Conservation (phyloP, 1,140 invertebrate genomes). For the Plectrocnemia conspersa region DNA sequence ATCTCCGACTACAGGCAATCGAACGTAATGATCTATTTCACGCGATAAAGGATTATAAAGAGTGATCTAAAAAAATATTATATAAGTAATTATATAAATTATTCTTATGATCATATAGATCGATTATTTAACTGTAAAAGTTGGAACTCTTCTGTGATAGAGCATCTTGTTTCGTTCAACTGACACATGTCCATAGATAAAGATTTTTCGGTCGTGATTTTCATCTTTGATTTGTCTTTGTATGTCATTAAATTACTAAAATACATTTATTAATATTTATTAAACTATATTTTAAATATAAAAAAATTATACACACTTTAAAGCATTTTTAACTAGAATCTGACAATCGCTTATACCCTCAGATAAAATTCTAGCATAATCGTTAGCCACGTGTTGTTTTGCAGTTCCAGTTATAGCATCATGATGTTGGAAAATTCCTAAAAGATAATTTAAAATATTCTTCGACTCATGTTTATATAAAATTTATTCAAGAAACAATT, state of each 20-base stretch:
- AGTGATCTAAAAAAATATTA: slow-evolving; percentile 56
- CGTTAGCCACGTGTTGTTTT: slow-evolving; percentile 81
- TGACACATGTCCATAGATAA: slow-evolving; percentile 18
- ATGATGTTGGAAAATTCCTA: slow-evolving; percentile 90
- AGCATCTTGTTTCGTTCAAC: slow-evolving; percentile 25
- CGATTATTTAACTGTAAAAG: slow-evolving; percentile 4
- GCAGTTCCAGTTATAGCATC: slow-evolving; percentile 88
- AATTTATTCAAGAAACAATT: not conserved
- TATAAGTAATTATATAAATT: too few species aligned
- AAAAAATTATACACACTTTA: slow-evolving; percentile 41
- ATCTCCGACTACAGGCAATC: slow-evolving; percentile 62
- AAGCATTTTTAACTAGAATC: slow-evolving; percentile 45
- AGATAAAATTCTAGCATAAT: slow-evolving; percentile 71
- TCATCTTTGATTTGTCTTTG: slow-evolving; percentile 3
- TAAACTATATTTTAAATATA: slow-evolving; percentile 3
- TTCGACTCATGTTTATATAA: not conserved
- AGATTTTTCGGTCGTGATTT: slow-evolving; percentile 1
- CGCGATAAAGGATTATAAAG: slow-evolving; percentile 79
- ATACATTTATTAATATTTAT: slow-evolving; percentile 2
- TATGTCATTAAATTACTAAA: slow-evolving; percentile 24
- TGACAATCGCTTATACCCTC: slow-evolving; percentile 57
- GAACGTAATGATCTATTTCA: slow-evolving; percentile 58
- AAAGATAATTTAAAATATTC: slow-evolving; percentile 39
- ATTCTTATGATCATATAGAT: too few species aligned
- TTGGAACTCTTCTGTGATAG: slow-evolving; percentile 53